Evolutionary conservation across 2,113 vertebrate species (phyloP), one percentile per base, ranked within the genome.

Genomic region (Archocentrus centrarchus): DNA sequence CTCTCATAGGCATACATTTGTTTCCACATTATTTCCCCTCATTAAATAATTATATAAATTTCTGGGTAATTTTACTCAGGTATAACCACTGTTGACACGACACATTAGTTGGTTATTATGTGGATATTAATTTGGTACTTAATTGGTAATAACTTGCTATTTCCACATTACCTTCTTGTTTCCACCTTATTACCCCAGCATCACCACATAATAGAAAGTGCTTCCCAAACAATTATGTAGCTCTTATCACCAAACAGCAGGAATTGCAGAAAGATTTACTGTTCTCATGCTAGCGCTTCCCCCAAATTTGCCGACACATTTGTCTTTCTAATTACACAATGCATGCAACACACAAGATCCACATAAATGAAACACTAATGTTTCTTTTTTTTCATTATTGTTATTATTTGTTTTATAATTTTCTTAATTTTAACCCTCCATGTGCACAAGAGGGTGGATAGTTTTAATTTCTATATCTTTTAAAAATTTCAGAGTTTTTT

Each of bases 231-330:
- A 47, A 37, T 18, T 53, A 61, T 75, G 17, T 14, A 3, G 3
- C 14, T 81, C 60, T 79, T 41, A 73, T 80, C 75, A 50, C 20
- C 44, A 37, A 81, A 6, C 24, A 61, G 39, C 59, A 64, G 15
- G 4, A 80, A 59, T 18, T 35, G 20, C 13, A 68, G 5, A 27
- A 82, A 30, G 8, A 80, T 32, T 59, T 30, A 39, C 41, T 39
- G 44, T 27, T 55, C 2, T 58, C 55, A 11, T 11, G 7, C 32
- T 32, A 24, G 11, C 60, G 62, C 62, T 27, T 24, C 60, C 7
- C 14, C 14, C 13, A 30, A 53, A 9, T 60, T 78, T 8, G 7
- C 22, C 7, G 4, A 10, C 24, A 32, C 24, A 24, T 59, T 55
- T 13, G 50, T 57, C 35, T 57, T 62, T 17, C 55, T 15, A 55